These are phyloP conservation scores for Drosophila sechellia DNA, from an alignment of 1,140 invertebrate species.

Conservation along the genomic window DNA sequence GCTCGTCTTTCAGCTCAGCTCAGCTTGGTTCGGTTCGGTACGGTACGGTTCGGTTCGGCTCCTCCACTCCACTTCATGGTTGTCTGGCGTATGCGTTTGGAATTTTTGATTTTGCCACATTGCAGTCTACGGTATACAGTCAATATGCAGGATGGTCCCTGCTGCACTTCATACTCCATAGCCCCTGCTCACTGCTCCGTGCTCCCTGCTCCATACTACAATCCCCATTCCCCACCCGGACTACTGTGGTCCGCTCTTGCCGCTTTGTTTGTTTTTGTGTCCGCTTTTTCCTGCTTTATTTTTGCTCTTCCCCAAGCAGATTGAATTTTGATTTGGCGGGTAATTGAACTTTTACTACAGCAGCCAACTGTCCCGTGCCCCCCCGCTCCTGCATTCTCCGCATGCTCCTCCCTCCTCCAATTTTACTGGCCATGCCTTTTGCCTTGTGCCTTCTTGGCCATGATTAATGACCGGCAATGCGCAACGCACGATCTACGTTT, in stretches of 20 bases:
- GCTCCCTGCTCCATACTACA: not conserved
- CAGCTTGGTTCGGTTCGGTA: not conserved
- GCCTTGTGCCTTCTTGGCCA: constrained; percentile 45
- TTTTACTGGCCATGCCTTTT: constrained; percentile 10
- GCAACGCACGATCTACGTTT: constrained; percentile 81
- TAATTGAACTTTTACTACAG: constrained; percentile 82
- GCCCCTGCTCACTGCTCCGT: not conserved
- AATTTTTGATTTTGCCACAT: constrained; percentile 82
- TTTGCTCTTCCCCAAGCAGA: constrained; percentile 64
- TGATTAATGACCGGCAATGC: constrained; percentile 81
- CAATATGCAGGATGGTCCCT: constrained; percentile 14
- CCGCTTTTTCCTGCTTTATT: constrained; percentile 26
- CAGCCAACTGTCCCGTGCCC: constrained; percentile 25
- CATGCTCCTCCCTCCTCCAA: not conserved
- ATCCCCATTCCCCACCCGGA: not conserved
- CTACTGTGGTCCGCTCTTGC: constrained; percentile 56
- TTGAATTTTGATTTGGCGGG: constrained; percentile 81
- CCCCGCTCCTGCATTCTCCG: not conserved
- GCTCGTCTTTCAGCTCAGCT: constrained; percentile 5
- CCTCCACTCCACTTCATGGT: constrained; percentile 65
- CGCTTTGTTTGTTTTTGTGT: constrained; percentile 48
- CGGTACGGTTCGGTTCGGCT: not conserved
- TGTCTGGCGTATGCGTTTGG: constrained; percentile 79
- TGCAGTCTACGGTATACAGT: constrained; percentile 42
- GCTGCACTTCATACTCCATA: constrained; percentile 6